Evolutionary conservation across 2,113 vertebrate genomes (phyloP).

Genomic region (Pelecanus crispus): DNA sequence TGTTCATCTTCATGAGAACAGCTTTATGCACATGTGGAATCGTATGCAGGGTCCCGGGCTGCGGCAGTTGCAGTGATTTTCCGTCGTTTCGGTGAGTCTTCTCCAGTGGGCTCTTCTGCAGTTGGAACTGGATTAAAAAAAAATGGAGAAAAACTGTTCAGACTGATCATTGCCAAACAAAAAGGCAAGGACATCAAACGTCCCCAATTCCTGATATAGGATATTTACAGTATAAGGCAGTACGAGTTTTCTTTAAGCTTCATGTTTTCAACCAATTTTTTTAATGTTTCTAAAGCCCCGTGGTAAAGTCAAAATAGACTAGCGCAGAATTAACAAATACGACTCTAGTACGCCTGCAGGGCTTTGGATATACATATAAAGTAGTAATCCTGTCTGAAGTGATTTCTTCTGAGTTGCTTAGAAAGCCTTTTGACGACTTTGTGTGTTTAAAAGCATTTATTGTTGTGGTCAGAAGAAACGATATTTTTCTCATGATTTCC

Average conservation of each 20-base stretch:
- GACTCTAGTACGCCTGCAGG: not conserved
- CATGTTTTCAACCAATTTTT: not conserved
- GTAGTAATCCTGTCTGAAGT: conserved; percentile 43
- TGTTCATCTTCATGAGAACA: not conserved
- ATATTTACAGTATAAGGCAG: not conserved
- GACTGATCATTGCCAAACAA: not conserved
- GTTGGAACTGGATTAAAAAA: not conserved
- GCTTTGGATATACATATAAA: conserved; percentile 48
- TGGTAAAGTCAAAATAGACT: conserved; percentile 42
- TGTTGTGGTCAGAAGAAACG: conserved; percentile 38
- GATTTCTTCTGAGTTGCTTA: conserved; percentile 44
- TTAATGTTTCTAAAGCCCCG: not conserved
- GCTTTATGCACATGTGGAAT: not conserved
- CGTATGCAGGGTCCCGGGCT: not conserved
- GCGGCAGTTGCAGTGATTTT: not conserved
- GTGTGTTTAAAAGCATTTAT: conserved; percentile 45
- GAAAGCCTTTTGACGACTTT: conserved; percentile 37
- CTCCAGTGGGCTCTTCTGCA: not conserved
- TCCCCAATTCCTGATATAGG: not conserved
- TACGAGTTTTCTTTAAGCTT: not conserved
- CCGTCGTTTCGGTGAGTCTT: not conserved
- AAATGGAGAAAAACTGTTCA: not conserved
- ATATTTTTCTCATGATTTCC: conserved; percentile 47
- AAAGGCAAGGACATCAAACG: not conserved
- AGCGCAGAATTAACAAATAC: conserved; percentile 20